Percentiles rank a stretch among this genome's conserved stretches.
Evolutionary conservation across 2,113 vertebrate genomes (phyloP).

Genomic region (Zapus hudsonius): DNA sequence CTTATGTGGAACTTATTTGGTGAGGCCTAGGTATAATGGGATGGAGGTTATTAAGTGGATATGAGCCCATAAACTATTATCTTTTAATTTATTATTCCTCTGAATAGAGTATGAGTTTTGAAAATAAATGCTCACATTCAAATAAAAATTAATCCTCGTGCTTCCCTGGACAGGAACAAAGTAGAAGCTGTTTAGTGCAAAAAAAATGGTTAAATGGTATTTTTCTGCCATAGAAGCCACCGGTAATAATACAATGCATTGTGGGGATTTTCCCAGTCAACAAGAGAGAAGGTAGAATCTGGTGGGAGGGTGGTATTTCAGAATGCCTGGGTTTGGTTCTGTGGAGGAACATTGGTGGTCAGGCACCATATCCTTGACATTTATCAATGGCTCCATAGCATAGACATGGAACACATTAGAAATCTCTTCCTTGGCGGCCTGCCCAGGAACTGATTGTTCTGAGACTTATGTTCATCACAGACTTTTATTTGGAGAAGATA

Average conservation of each 20-base stretch:
- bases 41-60: not conserved
- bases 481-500: not conserved
- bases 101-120: slow-evolving; percentile 53
- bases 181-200: slow-evolving; percentile 40
- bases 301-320: not conserved
- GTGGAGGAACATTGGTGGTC: not conserved
- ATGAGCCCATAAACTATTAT: slow-evolving; percentile 23
- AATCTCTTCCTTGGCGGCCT: not conserved
- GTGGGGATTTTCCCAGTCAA: not conserved
- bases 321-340: not conserved
- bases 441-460: not conserved
- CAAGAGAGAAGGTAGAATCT: not conserved
- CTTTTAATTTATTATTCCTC: slow-evolving; percentile 37
- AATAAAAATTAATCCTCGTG: slow-evolving; percentile 56
- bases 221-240: slow-evolving; percentile 45
- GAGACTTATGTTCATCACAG: too few species aligned
- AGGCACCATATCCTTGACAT: not conserved
- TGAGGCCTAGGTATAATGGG: not conserved
- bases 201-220: slow-evolving; percentile 40
- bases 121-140: slow-evolving; percentile 54
- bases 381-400: not conserved
- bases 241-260: not conserved
- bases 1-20: not conserved
- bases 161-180: slow-evolving; percentile 56
- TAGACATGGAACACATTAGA: not conserved